These are phyloP conservation scores for Eilema sororculum DNA, from an alignment of 2,888 invertebrate species.

Conservation along the genomic window DNA sequence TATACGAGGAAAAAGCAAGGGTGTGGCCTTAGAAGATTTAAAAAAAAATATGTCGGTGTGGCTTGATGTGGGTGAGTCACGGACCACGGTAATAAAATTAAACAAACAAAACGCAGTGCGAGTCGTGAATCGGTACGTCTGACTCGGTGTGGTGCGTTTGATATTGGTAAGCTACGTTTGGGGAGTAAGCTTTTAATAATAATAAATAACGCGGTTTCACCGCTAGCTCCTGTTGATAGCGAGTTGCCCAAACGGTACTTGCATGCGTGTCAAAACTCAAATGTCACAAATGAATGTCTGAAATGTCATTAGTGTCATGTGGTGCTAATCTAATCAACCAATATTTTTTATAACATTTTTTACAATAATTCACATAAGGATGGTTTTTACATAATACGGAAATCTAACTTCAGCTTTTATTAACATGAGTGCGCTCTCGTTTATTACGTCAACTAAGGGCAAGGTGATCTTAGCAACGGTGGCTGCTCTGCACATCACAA, in stretches of 20 bases:
- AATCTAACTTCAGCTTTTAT: slow-evolving; percentile 33
- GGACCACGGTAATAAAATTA: no score
- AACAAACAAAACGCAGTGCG: no score
- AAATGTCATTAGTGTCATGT: not conserved
- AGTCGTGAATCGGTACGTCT: no score
- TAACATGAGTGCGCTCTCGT: slow-evolving; percentile 74
- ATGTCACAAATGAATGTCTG: no score
- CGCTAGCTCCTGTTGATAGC: not conserved
- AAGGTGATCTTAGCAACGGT: slow-evolving; percentile 78
- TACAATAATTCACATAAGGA: not conserved
- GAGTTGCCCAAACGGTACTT: not conserved
- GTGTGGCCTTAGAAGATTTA: no score
- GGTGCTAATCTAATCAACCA: not conserved
- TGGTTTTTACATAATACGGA: slow-evolving; percentile 40
- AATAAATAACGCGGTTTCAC: not conserved
- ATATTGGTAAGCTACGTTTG: not conserved
- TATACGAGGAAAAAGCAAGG: no score
- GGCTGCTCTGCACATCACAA: slow-evolving; percentile 72
- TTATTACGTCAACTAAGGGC: slow-evolving; percentile 77
- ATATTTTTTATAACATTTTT: not conserved
- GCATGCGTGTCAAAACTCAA: not conserved
- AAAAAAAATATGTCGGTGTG: no score
- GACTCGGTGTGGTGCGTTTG: no score
- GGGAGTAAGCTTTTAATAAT: not conserved
- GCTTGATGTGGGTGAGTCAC: no score